A percentile compares a stretch with the other conserved stretches of the same genome.
phyloP scores from a whole-genome alignment of 2,797 vertebrate species.

The Hapalemur alaotrensis region DNA sequence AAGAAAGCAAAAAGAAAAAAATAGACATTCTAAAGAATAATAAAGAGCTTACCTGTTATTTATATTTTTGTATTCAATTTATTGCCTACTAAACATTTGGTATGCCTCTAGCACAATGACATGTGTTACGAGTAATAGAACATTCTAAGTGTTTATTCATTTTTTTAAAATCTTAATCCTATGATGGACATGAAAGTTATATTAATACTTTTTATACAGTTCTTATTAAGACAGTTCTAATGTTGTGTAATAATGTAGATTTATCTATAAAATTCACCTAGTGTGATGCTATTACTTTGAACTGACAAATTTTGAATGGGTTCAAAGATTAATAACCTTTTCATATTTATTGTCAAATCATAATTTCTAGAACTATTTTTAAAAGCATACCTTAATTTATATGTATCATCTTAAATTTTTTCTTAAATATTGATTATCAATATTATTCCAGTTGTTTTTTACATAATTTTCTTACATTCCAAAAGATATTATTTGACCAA shows the following conservation, averaged over 20 bases:
- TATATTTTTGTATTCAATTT: neutral
- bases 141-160: neutral
- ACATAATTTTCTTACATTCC: neutral
- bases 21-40: neutral
- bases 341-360: neutral
- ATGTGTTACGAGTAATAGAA: neutral
- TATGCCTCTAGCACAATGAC: neutral
- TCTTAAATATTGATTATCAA: neutral
- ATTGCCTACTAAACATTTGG: neutral
- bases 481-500: neutral
- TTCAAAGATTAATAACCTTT: neutral
- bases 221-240: neutral
- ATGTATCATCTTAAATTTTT: neutral
- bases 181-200: neutral
- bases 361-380: constrained; percentile 18
- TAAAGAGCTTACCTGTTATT: neutral
- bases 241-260: neutral
- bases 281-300: neutral
- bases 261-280: constrained; percentile 27
- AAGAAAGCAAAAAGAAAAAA: neutral
- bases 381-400: neutral
- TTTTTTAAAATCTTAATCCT: neutral
- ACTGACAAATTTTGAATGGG: neutral
- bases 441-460: neutral
- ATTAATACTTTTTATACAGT: neutral